phyloP scores from a whole-genome alignment of 2,113 vertebrate species.

The Python bivittatus region DNA sequence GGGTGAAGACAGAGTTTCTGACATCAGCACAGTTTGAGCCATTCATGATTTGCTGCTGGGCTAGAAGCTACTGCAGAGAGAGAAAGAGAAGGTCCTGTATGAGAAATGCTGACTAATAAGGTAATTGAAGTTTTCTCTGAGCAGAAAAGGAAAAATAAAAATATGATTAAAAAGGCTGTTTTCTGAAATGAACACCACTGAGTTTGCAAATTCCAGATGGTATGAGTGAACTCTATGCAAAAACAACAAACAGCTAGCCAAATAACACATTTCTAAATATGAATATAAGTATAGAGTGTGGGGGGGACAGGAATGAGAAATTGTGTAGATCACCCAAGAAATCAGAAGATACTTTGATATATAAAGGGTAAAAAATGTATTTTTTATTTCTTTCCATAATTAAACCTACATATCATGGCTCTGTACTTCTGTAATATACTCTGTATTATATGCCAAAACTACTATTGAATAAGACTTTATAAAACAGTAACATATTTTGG shows the following conservation, averaged over 20 bases:
- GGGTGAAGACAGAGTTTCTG: constrained; percentile 53
- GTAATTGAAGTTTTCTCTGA: constrained; percentile 69
- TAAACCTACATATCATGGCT: constrained; percentile 45
- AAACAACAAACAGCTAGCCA: constrained; percentile 39
- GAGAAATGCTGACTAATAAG: constrained; percentile 76
- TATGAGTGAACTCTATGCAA: constrained; percentile 54
- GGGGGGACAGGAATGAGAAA: not conserved
- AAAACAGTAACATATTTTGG: not conserved
- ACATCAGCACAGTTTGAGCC: constrained; percentile 66
- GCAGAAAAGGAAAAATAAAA: constrained; percentile 65
- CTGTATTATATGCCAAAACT: constrained; percentile 10
- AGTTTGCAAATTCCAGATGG: constrained; percentile 63
- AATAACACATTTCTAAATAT: constrained; percentile 43
- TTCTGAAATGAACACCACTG: constrained; percentile 68
- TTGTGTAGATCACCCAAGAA: not conserved
- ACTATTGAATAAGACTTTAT: constrained; percentile 4
- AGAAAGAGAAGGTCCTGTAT: constrained; percentile 51
- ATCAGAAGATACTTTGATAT: constrained; percentile 19
- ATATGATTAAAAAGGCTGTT: constrained; percentile 68
- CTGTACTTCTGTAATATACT: constrained; percentile 10
- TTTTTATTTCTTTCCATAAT: constrained; percentile 41
- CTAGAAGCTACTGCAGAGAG: constrained; percentile 54
- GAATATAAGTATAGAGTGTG: not conserved
- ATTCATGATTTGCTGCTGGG: constrained; percentile 66
- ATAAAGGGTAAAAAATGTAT: constrained; percentile 48